Evolutionary conservation across 2,888 invertebrate genomes (phyloP), one percentile per base, ranked within the genome.

Genomic region (Agapostemon virescens): DNA sequence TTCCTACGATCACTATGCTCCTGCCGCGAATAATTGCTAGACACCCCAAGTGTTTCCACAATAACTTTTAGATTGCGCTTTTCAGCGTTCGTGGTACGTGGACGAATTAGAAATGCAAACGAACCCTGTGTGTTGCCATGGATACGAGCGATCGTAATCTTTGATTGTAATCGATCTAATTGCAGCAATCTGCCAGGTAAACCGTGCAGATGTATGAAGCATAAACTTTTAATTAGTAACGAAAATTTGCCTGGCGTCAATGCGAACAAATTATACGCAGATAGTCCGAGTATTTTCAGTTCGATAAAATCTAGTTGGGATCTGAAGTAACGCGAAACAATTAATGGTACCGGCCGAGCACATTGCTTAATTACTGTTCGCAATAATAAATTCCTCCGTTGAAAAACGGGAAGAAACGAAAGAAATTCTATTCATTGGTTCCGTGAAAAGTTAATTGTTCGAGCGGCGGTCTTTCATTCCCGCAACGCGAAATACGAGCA

Each of bases 141-240:
- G 13, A 26, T 38, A 30, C 17, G 61, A 17, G 49, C 61, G 58
- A 77, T 69, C 63, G 45, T 64, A 69, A 52, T 20, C 36, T n/a
- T 42, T 20, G 72, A 68, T 71, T 23, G 11, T 33, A 68, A 71
- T 40, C 66, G 52, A 58, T 11, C 11, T 33, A 61, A 61, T 67
- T 38, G 30, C 26, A 55, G 58, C 69, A 69, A 76, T 36, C 69
- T 69, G 42, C 73, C 33, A 70, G 73, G 69, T 77, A 68, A 77
- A 52, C 77, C 61, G 26, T 26, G 26, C 0, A 17, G 2, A 55
- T 55, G 17, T 55, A 55, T 55, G 7, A 26, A 26, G 15, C 55
- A 17, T 55, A 26, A 55, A 55, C 55, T 55, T 55, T 55, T 55
- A 55, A 55, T 55, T 55, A n/a, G 26, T 30, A 17, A n/a, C 2